phyloP scores from a whole-genome alignment of 2,888 invertebrate species.

The Xanthorhoe spadicearia region DNA sequence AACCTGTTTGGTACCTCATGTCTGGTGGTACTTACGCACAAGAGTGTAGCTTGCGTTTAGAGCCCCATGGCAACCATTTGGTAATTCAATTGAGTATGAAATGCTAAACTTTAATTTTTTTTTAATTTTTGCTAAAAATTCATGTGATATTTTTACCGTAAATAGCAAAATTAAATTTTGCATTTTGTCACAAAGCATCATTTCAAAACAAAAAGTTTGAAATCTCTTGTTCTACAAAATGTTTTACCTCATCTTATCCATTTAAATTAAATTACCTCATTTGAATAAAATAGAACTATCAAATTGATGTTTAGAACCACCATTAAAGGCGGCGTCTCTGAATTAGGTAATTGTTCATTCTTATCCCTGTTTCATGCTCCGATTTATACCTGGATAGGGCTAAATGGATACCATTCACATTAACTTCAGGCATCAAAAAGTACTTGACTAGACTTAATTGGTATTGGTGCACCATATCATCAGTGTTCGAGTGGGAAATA shows the following conservation, averaged over 20 bases:
- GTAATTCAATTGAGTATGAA: background rate
- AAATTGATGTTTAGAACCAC: slow-evolving; percentile 5
- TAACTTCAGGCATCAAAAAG: slow-evolving; percentile 10
- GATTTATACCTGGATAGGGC: slow-evolving; percentile 18
- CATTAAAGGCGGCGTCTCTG: slow-evolving; percentile 21
- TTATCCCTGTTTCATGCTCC: slow-evolving; percentile 6
- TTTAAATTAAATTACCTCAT: slow-evolving; percentile 12
- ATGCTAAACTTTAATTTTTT: no score
- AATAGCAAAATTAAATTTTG: no score
- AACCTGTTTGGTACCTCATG: slow-evolving; percentile 32
- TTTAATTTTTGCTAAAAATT: no score
- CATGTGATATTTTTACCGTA: no score
- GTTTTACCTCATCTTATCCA: no score
- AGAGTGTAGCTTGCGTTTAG: slow-evolving; percentile 10
- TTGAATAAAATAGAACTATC: slow-evolving; percentile 19
- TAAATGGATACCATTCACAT: slow-evolving; percentile 14
- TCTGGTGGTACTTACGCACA: slow-evolving; percentile 11
- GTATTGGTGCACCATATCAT: background rate
- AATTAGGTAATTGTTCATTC: slow-evolving; percentile 20
- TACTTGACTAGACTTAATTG: slow-evolving; percentile 4
- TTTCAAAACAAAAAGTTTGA: no score
- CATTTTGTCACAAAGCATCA: no score
- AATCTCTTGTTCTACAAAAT: no score
- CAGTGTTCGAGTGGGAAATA: background rate
- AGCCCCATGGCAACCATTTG: background rate